Conservation (phyloP, 2,113 vertebrate genomes). For the Thomomys bottae region DNA sequence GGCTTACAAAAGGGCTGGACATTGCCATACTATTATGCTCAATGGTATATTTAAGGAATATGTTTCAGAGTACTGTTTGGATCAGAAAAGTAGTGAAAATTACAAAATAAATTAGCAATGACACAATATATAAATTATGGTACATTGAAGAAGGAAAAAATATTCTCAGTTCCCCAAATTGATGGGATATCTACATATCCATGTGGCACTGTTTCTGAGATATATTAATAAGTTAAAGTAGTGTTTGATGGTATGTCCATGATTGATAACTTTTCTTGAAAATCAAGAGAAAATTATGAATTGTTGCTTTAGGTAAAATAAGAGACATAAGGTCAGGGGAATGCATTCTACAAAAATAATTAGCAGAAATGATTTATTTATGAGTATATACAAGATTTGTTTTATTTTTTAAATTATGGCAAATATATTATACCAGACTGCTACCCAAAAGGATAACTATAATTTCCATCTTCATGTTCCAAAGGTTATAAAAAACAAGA, state of each 20-base stretch:
- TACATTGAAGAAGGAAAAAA: not conserved
- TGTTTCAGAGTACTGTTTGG: too few relatives aligned
- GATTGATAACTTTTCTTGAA: not conserved
- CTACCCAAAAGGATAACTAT: not conserved
- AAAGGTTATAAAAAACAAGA: not conserved
- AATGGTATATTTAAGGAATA: not conserved
- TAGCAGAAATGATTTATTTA: conserved; percentile 16
- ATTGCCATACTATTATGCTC: too few relatives aligned
- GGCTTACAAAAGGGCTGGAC: too few relatives aligned
- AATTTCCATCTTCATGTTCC: not conserved
- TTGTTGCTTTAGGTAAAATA: not conserved
- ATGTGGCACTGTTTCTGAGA: not conserved
- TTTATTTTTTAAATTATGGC: not conserved
- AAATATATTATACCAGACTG: not conserved
- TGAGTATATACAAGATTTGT: not conserved
- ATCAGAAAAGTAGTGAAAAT: not conserved
- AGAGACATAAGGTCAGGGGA: not conserved
- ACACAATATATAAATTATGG: not conserved
- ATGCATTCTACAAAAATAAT: not conserved
- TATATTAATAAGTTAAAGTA: not conserved
- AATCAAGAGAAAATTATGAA: not conserved
- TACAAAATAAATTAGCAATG: not conserved
- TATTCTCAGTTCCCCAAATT: not conserved
- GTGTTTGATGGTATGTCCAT: not conserved
- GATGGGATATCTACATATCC: not conserved